Conservation (phyloP, 2,113 vertebrate species). For the human (Homo sapiens) region GRCh38 chr2:49791001-49791500, state of each 20-base stretch:
- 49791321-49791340: neutral
- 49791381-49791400: too few species aligned
- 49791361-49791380: neutral
- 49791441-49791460: too few species aligned
- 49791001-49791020: neutral
- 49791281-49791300: neutral
- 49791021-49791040: neutral
- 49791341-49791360: neutral
- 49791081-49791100: neutral
- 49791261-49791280: neutral
- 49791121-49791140: neutral
- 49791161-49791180: neutral
- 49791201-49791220: neutral
- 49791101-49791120: neutral
- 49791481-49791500: too few species aligned
- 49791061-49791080: neutral
- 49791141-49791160: neutral
- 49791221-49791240: neutral
- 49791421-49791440: too few species aligned
- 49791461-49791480: too few species aligned
- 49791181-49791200: neutral
- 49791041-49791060: neutral
- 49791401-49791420: too few species aligned
- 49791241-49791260: neutral
- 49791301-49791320: neutral